Base-by-base conservation (phyloP, 2,888 invertebrate genomes). In the Drosophila koepferae region DNA sequence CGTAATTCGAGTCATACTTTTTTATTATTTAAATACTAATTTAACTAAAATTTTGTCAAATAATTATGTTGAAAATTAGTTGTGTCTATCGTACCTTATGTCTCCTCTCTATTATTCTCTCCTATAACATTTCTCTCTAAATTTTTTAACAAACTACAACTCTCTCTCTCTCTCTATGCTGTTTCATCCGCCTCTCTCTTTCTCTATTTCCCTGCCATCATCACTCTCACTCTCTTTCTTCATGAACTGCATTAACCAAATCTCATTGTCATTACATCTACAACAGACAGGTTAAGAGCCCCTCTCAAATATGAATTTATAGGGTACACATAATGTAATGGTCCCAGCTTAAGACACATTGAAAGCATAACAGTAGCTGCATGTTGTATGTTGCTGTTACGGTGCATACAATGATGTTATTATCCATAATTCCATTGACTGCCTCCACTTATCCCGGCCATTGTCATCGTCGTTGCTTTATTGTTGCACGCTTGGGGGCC, bases 361-460 rank as follows among this genome's bases (percentile, higher is more conserved):
- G 67, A 65, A 54, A 72, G 69, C 63, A 62, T 18, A 12, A 53
- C 49, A 69, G 49, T 62, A 69, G 66, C 72, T 67, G 72, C 54
- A 18, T 56, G 28, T 28, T 60, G 60, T 49, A 9, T 31, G 2
- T 53, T 43, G 34, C 46, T 23, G 31, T 40, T 36, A 38, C 40
- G 56, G 31, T 34, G 23, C 49, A 40, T 60, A 51, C 54, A 54
- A 31, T 65, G 71, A 54, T 74, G 71, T 73, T 69, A 84, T 87
- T 76, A 79, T 81, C 80, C 59, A 67, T 72, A 70, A 72, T 72
- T 73, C 60, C 76, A 75, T 67, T 65, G 74, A 59, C 49, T 64
- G 62, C 40, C 64, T 9, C 1, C 58, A 40, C 49, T 14, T 48
- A 34, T 14, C 43, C 23, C 44, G 34, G 48, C 7, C 40, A 16